Evolutionary conservation across 1,140 invertebrate genomes (phyloP), one percentile per base, ranked within the genome.

Genomic region (Drosophila kepulauana): DNA sequence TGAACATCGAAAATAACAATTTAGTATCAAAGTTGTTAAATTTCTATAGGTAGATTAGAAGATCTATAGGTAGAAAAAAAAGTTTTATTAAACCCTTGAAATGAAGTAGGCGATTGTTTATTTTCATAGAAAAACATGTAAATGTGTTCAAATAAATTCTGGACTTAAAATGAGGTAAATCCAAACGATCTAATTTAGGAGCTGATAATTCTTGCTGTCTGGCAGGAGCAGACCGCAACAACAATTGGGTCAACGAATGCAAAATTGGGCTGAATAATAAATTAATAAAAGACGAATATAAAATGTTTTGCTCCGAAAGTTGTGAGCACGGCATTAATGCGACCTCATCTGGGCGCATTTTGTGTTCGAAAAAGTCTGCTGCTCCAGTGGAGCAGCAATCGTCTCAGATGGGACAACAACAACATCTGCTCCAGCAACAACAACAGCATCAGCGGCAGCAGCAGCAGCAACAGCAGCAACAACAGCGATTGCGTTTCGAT

Each of bases 221-320:
- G 46, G 52, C 58, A 46, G 54, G 10, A n/a, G 38, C 15, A 51
- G 65, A 52, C 28, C 7, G 15, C 49, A 45, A 49, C 15, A 15
- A 49, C 30, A 64, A 58, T 20, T 67, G 52, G 30, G 7, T 15
- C 48, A 45, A 46, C 48, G 54, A 49, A 46, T 28, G 10, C 13
- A 11, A 49, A 20, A 43, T 15, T 35, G 8, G 1, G 35, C 8
- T 43, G 3, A 65, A 45, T 4, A 33, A 28, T 43, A 61, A 43
- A 30, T 59, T 16, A 28, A 6, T 5, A 57, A 20, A 0, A 33
- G 7, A 38, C 35, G n/a, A 3, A 11, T 11, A 30, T 30, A 52
- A 62, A 61, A 82, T 82, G 79, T 82, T 82, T 58, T 79, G 80
- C 69, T 45, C 77, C 11, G 81, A 80, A 20, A 75, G 82, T 64